These are phyloP conservation scores for Aspiorhynchus laticeps DNA, from an alignment of 2,113 vertebrate species.

Conservation along the genomic window DNA sequence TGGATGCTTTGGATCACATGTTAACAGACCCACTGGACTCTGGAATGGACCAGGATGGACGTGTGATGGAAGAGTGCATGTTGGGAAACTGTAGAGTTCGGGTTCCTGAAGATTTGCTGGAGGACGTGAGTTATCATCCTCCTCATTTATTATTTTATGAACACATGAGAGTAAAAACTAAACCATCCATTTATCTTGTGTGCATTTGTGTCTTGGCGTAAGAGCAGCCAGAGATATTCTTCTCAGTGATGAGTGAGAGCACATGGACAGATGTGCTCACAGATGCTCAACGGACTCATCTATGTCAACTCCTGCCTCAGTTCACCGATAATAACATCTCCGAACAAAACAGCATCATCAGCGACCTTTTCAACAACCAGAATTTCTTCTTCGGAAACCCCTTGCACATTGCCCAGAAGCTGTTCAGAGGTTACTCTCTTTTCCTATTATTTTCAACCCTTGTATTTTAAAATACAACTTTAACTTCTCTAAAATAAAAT, in stretches of 20 bases:
- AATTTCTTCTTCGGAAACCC: slow-evolving; percentile 94
- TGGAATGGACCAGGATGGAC: slow-evolving; percentile 77
- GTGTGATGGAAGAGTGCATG: slow-evolving; percentile 95
- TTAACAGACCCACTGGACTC: slow-evolving; percentile 88
- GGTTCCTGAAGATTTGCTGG: slow-evolving; percentile 92
- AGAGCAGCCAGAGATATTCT: slow-evolving; percentile 92
- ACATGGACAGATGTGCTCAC: slow-evolving; percentile 91
- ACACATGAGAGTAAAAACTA: background rate
- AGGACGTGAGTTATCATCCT: slow-evolving; percentile 84
- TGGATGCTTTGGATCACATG: slow-evolving; percentile 93
- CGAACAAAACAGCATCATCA: slow-evolving; percentile 83
- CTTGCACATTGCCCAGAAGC: slow-evolving; percentile 90
- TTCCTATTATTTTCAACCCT: background rate
- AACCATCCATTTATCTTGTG: background rate
- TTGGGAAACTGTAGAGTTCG: slow-evolving; percentile 86
- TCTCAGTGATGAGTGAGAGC: slow-evolving; percentile 89
- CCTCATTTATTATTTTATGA: background rate
- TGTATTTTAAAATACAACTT: background rate
- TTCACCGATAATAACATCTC: slow-evolving; percentile 82
- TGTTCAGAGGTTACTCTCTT: slow-evolving; percentile 84
- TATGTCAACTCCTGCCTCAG: slow-evolving; percentile 88
- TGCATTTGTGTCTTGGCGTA: slow-evolving; percentile 14
- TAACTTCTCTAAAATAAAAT: background rate
- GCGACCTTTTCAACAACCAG: slow-evolving; percentile 83
- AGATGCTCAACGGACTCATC: slow-evolving; percentile 86